Evolutionary conservation across 2,888 invertebrate genomes (phyloP).

Genomic region (Epinotia nisella): DNA sequence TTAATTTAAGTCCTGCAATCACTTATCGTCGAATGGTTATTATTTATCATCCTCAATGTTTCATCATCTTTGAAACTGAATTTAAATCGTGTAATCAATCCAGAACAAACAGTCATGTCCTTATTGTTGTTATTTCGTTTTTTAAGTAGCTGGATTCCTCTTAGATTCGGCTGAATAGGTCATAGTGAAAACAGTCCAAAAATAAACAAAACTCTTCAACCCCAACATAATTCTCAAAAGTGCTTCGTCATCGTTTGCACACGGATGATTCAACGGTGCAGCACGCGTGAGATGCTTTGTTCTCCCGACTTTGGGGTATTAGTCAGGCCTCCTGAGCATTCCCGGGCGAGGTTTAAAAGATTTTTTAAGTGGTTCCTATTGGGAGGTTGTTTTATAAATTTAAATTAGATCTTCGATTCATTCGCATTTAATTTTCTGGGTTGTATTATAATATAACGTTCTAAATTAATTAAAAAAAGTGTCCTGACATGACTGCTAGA

Average conservation of each 20-base stretch:
- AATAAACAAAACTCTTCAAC: conserved; percentile 24
- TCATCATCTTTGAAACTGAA: conserved; percentile 20
- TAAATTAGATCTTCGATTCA: neutral
- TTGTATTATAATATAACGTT: neutral
- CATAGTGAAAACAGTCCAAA: conserved; percentile 8
- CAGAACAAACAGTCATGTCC: neutral
- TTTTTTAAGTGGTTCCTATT: conserved; percentile 22
- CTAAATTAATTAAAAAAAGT: neutral
- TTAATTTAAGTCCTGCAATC: neutral
- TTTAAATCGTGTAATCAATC: neutral
- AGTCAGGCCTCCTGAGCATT: conserved; percentile 62
- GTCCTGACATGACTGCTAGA: neutral
- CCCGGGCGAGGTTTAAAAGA: conserved; percentile 45
- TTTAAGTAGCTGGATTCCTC: neutral
- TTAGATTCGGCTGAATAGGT: neutral
- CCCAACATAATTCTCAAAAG: conserved; percentile 16
- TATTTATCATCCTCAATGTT: neutral
- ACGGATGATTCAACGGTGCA: conserved; percentile 54
- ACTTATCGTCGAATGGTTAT: no score
- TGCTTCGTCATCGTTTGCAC: conserved; percentile 13
- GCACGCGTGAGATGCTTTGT: conserved; percentile 54
- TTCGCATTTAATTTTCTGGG: neutral
- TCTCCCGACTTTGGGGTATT: conserved; percentile 50
- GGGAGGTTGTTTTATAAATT: conserved; percentile 13
- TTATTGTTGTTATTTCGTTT: conserved; percentile 2